Evolutionary conservation across 2,113 vertebrate genomes (phyloP).

Genomic region (Chionomys nivalis): DNA sequence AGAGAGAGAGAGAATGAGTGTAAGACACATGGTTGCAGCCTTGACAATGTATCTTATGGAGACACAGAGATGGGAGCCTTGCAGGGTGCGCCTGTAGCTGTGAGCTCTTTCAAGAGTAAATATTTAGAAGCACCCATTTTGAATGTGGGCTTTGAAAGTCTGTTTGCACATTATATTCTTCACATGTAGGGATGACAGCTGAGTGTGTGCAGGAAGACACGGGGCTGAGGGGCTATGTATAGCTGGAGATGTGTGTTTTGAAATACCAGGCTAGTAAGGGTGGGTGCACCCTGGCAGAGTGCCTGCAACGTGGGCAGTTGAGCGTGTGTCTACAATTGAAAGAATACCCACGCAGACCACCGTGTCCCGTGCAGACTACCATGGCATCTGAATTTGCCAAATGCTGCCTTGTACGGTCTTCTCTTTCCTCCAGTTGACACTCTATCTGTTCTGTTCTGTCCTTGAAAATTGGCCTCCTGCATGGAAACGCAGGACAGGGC

Average conservation of each 20-base stretch:
- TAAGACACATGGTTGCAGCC: not conserved
- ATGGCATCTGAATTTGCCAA: not conserved
- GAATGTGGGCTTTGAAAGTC: not conserved
- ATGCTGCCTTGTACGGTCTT: not conserved
- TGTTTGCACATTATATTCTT: not conserved
- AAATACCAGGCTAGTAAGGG: not conserved
- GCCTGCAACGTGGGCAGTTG: not conserved
- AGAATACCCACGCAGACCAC: rapidly evolving
- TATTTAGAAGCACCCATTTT: not conserved
- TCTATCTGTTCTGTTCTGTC: not conserved
- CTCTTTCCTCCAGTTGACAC: not conserved
- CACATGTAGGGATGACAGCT: not conserved
- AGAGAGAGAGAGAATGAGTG: rapidly evolving
- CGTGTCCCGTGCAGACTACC: too few species aligned
- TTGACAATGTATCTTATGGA: not conserved
- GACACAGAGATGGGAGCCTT: rapidly evolving
- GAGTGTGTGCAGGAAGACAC: not conserved
- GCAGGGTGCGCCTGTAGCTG: not conserved
- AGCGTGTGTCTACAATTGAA: not conserved
- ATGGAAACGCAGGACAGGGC: not conserved
- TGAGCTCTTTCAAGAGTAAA: not conserved
- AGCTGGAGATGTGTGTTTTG: not conserved
- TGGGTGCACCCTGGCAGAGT: not conserved
- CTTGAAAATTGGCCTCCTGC: not conserved
- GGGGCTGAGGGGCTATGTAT: not conserved